phyloP scores from a whole-genome alignment of 2,113 vertebrate species.

The Athene noctua region DNA sequence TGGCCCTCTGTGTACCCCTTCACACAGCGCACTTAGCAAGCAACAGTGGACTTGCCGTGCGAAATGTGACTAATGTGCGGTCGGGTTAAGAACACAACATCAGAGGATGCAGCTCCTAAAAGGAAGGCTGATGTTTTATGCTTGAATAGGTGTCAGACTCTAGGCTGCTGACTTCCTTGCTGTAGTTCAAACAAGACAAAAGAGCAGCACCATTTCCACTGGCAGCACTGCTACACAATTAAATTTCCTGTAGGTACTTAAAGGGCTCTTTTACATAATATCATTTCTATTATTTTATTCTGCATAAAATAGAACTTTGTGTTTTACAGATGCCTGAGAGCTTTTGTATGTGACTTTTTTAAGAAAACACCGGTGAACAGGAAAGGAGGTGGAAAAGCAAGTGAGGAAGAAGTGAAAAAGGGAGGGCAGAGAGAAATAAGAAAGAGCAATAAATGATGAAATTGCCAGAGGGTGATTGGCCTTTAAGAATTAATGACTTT shows the following conservation, averaged over 20 bases:
- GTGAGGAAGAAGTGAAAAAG: background rate
- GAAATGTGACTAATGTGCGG: background rate
- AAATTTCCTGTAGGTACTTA: background rate
- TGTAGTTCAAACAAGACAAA: background rate
- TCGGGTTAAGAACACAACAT: background rate
- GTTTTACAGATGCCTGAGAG: background rate
- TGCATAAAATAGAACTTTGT: background rate
- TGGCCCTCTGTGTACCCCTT: background rate
- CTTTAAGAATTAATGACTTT: conserved; percentile 41
- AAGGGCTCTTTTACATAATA: background rate
- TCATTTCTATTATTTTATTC: background rate
- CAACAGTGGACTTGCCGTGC: rapidly evolving
- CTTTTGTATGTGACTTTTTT: background rate
- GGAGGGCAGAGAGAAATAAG: background rate
- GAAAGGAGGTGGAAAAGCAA: background rate
- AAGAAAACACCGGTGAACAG: background rate
- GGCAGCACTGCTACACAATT: background rate
- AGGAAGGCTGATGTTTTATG: background rate
- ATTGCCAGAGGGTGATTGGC: conserved; percentile 1
- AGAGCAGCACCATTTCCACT: background rate
- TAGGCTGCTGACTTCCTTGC: background rate
- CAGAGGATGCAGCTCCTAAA: background rate
- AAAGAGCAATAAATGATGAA: background rate
- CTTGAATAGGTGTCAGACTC: background rate
- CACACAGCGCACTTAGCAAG: rapidly evolving